Percentiles rank a stretch among this genome's conserved stretches.
Conservation (phyloP, 37 sponge, comb jelly and placozoan species). For the Chondrilla cf. caribensis region DNA sequence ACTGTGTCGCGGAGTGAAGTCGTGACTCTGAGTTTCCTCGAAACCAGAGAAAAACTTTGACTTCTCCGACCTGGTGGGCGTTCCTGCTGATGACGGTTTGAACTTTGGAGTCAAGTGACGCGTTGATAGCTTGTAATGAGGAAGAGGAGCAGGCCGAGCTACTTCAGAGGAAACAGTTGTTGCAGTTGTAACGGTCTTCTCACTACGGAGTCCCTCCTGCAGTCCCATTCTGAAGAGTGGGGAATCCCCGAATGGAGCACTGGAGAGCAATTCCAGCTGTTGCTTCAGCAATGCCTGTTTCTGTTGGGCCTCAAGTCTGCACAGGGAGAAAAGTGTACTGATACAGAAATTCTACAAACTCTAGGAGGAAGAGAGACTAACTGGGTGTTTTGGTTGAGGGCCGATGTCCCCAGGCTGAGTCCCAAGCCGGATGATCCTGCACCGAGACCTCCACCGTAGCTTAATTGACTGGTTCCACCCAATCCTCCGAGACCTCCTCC, state of each 20-base stretch:
- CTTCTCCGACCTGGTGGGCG: conserved; percentile 47
- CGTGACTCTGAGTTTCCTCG: conserved; percentile 34
- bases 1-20: conserved; percentile 67
- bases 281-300: conserved; percentile 65
- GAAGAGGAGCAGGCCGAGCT: conserved; percentile 17
- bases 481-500: background rate
- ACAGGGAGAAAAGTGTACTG: background rate
- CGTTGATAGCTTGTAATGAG: conserved; percentile 75
- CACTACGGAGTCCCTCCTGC: conserved; percentile 40
- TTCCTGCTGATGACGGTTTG: conserved; percentile 41
- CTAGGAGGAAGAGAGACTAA: no score
- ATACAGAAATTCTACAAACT: background rate
- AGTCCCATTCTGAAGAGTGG: conserved; percentile 86
- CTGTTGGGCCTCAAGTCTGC: conserved; percentile 40
- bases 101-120: conserved; percentile 42
- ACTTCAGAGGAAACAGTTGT: conserved; percentile 33
- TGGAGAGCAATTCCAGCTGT: conserved; percentile 69
- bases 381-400: background rate
- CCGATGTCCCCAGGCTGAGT: background rate
- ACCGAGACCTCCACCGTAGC: conserved; percentile 22
- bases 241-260: conserved; percentile 89
- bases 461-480: background rate
- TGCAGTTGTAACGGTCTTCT: conserved; percentile 23
- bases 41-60: conserved; percentile 63
- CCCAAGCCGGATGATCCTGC: background rate